These are phyloP conservation scores for Aporrectodea caliginosa DNA, from an alignment of 1,140 invertebrate genomes.

Conservation along the genomic window DNA sequence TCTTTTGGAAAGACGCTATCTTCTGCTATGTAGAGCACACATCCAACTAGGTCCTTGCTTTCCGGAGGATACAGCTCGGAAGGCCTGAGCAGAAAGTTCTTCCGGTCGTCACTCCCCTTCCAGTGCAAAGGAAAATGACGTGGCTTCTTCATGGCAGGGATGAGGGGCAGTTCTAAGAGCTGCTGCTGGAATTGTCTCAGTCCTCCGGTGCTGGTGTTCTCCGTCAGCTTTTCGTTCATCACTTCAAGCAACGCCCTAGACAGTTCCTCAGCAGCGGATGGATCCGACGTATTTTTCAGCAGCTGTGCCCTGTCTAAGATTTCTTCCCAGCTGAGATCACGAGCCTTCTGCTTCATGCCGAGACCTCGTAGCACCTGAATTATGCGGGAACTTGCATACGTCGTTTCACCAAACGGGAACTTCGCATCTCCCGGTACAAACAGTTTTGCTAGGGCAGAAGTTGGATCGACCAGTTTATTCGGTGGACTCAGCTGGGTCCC, in stretches of 20 bases:
- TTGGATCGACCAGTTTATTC: slow-evolving; percentile 25
- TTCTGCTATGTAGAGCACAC: slow-evolving; percentile 21
- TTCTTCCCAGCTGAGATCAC: slow-evolving; percentile 24
- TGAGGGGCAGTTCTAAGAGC: slow-evolving; percentile 15
- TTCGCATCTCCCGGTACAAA: slow-evolving; percentile 15
- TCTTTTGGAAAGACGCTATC: slow-evolving; percentile 16
- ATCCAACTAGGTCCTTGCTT: slow-evolving; percentile 23
- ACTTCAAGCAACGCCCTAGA: background rate
- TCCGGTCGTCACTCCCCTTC: slow-evolving; percentile 15
- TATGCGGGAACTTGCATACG: background rate
- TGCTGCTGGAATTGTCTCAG: slow-evolving; percentile 20
- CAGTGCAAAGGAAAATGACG: slow-evolving; percentile 18
- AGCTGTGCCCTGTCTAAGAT: slow-evolving; percentile 15
- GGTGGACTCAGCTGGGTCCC: slow-evolving; percentile 22
- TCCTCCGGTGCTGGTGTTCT: background rate
- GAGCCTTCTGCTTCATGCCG: slow-evolving; percentile 25
- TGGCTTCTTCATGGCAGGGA: slow-evolving; percentile 25
- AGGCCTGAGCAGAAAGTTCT: slow-evolving; percentile 4
- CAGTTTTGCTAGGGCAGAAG: slow-evolving; percentile 4
- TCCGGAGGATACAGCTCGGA: slow-evolving; percentile 16
- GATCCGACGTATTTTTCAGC: background rate
- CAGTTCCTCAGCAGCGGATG: background rate
- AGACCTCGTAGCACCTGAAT: slow-evolving; percentile 12
- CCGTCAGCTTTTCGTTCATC: slow-evolving; percentile 9
- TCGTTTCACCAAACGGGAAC: slow-evolving; percentile 12